A percentile compares a stretch with the other conserved stretches of the same genome.
phyloP scores from a whole-genome alignment of 2,113 vertebrate genomes.

The Hipposideros armiger region DNA sequence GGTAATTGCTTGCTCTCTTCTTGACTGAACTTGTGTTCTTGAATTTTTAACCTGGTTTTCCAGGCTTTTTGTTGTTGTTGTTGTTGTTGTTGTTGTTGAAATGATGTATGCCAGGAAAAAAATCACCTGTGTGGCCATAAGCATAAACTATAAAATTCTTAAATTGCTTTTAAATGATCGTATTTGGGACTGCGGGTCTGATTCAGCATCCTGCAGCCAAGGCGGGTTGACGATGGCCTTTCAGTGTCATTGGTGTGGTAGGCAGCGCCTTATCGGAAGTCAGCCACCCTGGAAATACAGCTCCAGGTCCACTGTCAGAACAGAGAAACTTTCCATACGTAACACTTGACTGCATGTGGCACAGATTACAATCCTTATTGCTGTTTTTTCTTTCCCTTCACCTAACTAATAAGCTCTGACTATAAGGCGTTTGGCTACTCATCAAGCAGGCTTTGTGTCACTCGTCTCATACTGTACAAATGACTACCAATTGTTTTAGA shows the following conservation, averaged over 20 bases:
- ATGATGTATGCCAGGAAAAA: conserved; percentile 11
- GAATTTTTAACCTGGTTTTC: conserved; percentile 46
- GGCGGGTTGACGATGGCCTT: not conserved
- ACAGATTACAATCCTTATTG: not conserved
- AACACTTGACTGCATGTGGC: not conserved
- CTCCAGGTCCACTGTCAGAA: not conserved
- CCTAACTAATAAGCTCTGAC: not conserved
- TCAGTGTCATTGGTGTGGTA: not conserved
- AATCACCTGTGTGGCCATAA: conserved; percentile 8
- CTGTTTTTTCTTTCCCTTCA: not conserved
- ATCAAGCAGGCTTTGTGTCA: not conserved
- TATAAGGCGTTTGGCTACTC: not conserved
- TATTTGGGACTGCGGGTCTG: not conserved
- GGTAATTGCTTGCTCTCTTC: not conserved
- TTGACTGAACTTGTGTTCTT: not conserved
- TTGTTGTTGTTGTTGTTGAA: not conserved
- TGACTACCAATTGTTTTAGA: not conserved
- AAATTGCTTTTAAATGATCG: conserved; percentile 34
- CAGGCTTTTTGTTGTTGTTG: not conserved
- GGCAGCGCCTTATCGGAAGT: not conserved
- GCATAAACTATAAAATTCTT: conserved; percentile 42
- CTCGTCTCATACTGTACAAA: not conserved
- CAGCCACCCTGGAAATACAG: not conserved
- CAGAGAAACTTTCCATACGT: not conserved
- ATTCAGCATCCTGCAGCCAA: not conserved